Evolutionary conservation across 1,140 invertebrate genomes (phyloP), one percentile per base, ranked within the genome.

Genomic region (Orchestia grillus): DNA sequence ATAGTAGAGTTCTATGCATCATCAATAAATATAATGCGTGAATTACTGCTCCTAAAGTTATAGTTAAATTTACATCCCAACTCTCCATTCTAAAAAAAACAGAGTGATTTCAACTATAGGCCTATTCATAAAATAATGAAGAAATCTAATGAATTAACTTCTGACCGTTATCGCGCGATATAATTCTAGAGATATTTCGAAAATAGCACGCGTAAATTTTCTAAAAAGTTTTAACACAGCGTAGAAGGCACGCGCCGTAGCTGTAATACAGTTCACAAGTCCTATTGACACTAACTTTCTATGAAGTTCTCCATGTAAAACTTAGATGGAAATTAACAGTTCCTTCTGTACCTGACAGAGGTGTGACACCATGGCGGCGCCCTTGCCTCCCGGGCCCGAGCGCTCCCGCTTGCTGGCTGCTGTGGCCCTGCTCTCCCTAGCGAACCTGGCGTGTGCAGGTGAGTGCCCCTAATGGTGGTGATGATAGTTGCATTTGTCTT

Each of bases 341-440:
- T 77, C 15, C 62, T 23, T 36, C 62, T 77, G 28, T 36, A 36
- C 36, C 15, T 77, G 1, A 15, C 92, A 94, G 92, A 94, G 92
- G 92, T 45, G 92, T n/a, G 43, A 94, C 92, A 44, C 44, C 36
- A 94, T 94, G 92, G 92, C 44, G 92, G 92, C 41, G 92, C 92
- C 43, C 43, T 44, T n/a, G 11, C 92, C 92, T n/a, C 44, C 6
- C 44, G 43, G 44, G 92, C 92, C 44, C 43, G 92, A 45, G 8
- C 92, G 92, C 92, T n/a, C 43, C 44, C 6, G 0, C 92, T 45
- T 44, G 43, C 40, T 4, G 92, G 43, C 41, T 40, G 6, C 47
- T 4, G 43, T 45, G 92, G 44, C 36, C 36, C 92, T 94, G 92
- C 43, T 94, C 92, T 42, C 92, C 40, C 44, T 94, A 19, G 92